phyloP scores from a whole-genome alignment of 2,888 invertebrate species.

The Sesia apiformis region DNA sequence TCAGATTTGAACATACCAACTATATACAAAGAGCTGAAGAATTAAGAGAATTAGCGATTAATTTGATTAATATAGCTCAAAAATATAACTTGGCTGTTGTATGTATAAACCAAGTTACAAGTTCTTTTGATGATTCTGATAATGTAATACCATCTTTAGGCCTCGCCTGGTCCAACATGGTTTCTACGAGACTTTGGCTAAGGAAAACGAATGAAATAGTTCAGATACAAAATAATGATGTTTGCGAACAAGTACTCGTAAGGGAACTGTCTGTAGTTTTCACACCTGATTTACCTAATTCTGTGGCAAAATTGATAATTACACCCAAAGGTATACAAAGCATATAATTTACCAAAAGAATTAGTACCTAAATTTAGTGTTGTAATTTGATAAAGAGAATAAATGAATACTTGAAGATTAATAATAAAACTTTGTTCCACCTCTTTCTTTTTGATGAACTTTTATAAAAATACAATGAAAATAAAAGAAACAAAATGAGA shows the following conservation, averaged over 20 bases:
- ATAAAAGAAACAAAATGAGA: too few species aligned
- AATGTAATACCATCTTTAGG: slow-evolving; percentile 53
- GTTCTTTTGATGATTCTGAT: slow-evolving; percentile 31
- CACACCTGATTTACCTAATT: slow-evolving; percentile 45
- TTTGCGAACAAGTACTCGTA: slow-evolving; percentile 14
- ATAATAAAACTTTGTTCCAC: too few species aligned
- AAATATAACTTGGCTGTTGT: slow-evolving; percentile 43
- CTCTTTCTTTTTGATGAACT: too few species aligned
- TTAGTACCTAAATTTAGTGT: not conserved
- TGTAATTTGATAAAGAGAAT: not conserved
- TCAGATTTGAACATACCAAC: slow-evolving; percentile 50
- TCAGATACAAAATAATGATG: slow-evolving; percentile 4
- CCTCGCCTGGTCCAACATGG: slow-evolving; percentile 65
- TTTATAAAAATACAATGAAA: too few species aligned
- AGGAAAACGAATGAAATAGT: slow-evolving; percentile 20
- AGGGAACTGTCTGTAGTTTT: slow-evolving; percentile 42
- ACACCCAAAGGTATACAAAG: slow-evolving; percentile 31
- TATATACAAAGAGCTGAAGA: slow-evolving; percentile 61
- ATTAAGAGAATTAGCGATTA: slow-evolving; percentile 48
- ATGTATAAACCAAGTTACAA: slow-evolving; percentile 63
- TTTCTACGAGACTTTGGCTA: slow-evolving; percentile 43
- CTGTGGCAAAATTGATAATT: slow-evolving; percentile 30
- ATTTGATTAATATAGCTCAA: slow-evolving; percentile 38
- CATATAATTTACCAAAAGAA: not conserved
- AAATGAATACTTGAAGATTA: not conserved